phyloP scores from a whole-genome alignment of 2,113 vertebrate genomes.

The Pagrus major region DNA sequence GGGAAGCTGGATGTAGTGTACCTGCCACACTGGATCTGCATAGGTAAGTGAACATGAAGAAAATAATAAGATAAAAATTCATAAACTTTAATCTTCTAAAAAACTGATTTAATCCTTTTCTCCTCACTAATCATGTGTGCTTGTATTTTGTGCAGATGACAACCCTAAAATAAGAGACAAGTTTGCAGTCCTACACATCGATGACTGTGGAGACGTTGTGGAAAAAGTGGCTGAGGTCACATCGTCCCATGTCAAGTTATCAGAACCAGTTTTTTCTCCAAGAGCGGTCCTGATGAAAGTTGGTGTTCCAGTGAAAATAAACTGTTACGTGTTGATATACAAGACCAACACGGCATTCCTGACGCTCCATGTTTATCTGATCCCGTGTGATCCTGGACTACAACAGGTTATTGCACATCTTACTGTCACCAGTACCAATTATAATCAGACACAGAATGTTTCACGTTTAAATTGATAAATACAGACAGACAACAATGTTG shows the following conservation, averaged over 20 bases:
- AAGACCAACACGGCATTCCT: neutral
- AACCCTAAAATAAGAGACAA: neutral
- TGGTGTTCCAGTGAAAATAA: neutral
- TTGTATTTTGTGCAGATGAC: conserved; percentile 31
- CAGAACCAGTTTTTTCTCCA: conserved; percentile 23
- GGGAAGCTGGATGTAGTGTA: conserved; percentile 40
- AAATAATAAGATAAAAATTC: no score
- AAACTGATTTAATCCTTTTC: neutral
- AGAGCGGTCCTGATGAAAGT: conserved; percentile 11
- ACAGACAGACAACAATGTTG: neutral
- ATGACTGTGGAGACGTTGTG: conserved; percentile 41
- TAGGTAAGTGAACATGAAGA: conserved; percentile 19
- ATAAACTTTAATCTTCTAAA: neutral
- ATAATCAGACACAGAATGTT: neutral
- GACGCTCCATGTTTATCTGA: conserved; percentile 44
- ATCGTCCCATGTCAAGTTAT: conserved; percentile 39
- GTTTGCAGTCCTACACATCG: conserved; percentile 50
- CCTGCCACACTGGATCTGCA: conserved; percentile 56
- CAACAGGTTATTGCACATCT: conserved; percentile 28
- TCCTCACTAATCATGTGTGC: neutral
- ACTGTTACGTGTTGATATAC: conserved; percentile 32
- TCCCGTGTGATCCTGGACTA: conserved; percentile 32
- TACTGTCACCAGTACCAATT: neutral
- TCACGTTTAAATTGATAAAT: neutral
- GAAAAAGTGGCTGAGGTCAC: conserved; percentile 44